These are phyloP conservation scores for Trichopoda pennipes DNA, from an alignment of 2,888 invertebrate species.

Conservation along the genomic window DNA sequence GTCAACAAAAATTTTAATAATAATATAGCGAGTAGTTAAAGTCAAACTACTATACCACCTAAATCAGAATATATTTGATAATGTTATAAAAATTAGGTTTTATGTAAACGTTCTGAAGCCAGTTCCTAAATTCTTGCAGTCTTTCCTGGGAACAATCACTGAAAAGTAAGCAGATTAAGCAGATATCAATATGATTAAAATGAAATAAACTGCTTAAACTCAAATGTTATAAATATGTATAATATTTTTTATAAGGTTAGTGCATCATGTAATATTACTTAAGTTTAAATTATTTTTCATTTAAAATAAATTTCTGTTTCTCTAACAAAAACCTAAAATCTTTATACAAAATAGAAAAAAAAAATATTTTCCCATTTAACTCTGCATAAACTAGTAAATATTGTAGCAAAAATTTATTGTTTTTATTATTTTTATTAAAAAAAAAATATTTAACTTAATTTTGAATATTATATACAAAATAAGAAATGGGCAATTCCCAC, in stretches of 20 bases:
- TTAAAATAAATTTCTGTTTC: constrained; percentile 40
- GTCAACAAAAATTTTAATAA: no score
- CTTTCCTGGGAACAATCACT: background rate
- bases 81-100: no score
- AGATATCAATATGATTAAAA: constrained; percentile 1
- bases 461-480: constrained; percentile 1
- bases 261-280: constrained; percentile 57
- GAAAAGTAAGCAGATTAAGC: constrained; percentile 8
- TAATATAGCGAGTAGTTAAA: no score
- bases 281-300: constrained; percentile 52
- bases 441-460: constrained; percentile 22
- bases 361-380: constrained; percentile 11
- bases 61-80: no score
- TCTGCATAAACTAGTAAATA: constrained; percentile 67
- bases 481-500: constrained; percentile 51
- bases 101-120: background rate
- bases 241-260: constrained; percentile 63
- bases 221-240: constrained; percentile 30
- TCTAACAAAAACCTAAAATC: constrained; percentile 35
- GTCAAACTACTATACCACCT: no score
- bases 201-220: constrained; percentile 26
- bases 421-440: constrained; percentile 57
- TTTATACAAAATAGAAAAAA: background rate
- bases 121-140: background rate
- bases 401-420: constrained; percentile 71